These are phyloP conservation scores for Thermophis baileyi DNA, from an alignment of 2,113 vertebrate species.

Conservation along the genomic window DNA sequence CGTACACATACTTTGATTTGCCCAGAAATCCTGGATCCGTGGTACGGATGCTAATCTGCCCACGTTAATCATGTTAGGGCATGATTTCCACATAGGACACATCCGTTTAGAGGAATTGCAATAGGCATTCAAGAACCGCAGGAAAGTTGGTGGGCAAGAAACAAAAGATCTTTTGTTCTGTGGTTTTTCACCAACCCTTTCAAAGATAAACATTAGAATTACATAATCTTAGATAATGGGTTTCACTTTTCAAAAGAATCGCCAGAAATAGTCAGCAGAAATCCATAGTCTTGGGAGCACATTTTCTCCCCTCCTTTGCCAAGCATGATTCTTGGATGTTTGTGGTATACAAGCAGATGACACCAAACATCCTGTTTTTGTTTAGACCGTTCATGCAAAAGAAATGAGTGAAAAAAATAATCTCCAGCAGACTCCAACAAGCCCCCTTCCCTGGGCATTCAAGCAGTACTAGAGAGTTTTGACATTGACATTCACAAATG, in stretches of 20 bases:
- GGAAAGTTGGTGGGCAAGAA: neutral
- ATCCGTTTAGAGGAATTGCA: neutral
- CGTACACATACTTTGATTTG: too few species aligned
- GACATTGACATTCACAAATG: neutral
- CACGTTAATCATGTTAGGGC: neutral
- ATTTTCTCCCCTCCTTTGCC: neutral
- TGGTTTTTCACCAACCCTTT: neutral
- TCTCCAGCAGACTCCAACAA: neutral
- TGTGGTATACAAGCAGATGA: neutral
- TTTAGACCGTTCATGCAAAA: neutral
- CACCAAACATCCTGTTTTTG: neutral
- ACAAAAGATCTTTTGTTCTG: neutral
- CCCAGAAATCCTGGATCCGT: neutral
- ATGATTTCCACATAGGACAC: neutral
- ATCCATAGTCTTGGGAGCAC: neutral
- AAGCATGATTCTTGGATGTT: slow-evolving; percentile 5
- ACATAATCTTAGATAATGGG: neutral
- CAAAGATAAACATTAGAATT: neutral
- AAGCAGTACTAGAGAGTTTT: neutral
- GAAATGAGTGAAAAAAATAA: neutral
- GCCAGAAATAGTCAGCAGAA: neutral
- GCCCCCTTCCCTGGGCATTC: neutral
- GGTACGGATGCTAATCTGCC: neutral
- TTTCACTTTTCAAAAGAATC: neutral
- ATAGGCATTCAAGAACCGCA: neutral